phyloP scores from a whole-genome alignment of 2,888 invertebrate genomes.

The Quadroppia sp. region DNA sequence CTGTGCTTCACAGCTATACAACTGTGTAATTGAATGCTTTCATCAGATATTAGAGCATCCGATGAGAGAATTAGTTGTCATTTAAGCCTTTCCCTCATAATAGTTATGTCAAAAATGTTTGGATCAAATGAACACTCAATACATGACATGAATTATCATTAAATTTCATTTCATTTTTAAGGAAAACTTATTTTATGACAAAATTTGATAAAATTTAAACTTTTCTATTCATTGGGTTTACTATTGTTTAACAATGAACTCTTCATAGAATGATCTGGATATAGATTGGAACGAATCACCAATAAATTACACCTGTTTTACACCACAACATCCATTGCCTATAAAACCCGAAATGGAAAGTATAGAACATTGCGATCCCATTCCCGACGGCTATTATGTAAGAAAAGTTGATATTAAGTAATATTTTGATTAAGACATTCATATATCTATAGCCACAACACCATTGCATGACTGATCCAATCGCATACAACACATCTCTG shows the following conservation, averaged over 20 bases:
- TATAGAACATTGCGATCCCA: constrained; percentile 55
- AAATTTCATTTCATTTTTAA: too few relatives aligned
- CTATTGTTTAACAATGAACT: not conserved
- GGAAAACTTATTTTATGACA: too few relatives aligned
- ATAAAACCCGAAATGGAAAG: constrained; percentile 52
- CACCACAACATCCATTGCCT: constrained; percentile 55
- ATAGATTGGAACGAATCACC: constrained; percentile 62
- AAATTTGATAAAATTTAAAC: too few relatives aligned
- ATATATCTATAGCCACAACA: constrained; percentile 59
- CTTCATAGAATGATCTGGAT: constrained; percentile 57
- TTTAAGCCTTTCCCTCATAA: too few relatives aligned
- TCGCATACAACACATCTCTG: constrained; percentile 62
- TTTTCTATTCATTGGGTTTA: constrained; percentile 31
- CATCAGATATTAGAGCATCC: too few relatives aligned
- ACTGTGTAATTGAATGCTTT: too few relatives aligned
- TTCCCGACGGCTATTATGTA: constrained; percentile 61
- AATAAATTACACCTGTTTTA: constrained; percentile 62
- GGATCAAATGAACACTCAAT: too few relatives aligned
- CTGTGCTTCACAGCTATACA: too few relatives aligned
- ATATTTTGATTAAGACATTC: constrained; percentile 49
- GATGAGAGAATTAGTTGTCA: too few relatives aligned
- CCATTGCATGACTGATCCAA: constrained; percentile 64
- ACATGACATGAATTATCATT: too few relatives aligned
- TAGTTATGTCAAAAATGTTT: too few relatives aligned
- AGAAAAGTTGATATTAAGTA: constrained; percentile 48